Evolutionary conservation across 30 jellyfish, hydroid and myxozoan species (phyloP).

Genomic region (Aurelia aurita complex sp. Pacific): DNA sequence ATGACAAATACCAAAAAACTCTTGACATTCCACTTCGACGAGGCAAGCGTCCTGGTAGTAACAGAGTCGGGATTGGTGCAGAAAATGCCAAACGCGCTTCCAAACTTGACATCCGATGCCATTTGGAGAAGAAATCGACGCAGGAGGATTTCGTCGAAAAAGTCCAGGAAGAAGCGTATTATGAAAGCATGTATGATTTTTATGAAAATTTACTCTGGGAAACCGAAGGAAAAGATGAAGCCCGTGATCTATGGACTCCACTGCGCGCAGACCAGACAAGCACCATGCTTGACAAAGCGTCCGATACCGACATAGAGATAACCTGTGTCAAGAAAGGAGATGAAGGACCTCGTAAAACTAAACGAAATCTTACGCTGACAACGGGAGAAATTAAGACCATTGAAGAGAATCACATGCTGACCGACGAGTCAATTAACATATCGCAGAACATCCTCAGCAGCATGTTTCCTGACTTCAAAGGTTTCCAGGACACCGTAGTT

Average conservation of each 20-base stretch:
- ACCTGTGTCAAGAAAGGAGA: slow-evolving; percentile 1
- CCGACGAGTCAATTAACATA: slow-evolving; percentile 30
- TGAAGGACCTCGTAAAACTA: background rate
- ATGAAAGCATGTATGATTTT: too few species aligned
- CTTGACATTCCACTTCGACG: slow-evolving; percentile 10
- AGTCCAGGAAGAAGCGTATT: too few species aligned
- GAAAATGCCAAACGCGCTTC: slow-evolving; percentile 7
- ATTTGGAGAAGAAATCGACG: background rate
- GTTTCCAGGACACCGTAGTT: slow-evolving; percentile 12
- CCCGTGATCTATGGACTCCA: too few species aligned
- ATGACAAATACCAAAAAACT: background rate
- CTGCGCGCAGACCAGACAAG: too few species aligned
- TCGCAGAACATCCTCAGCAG: slow-evolving; percentile 10
- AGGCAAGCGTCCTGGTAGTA: slow-evolving; percentile 2
- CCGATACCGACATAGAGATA: background rate
- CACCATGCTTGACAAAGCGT: background rate
- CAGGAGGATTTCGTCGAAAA: too few species aligned
- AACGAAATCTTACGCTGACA: background rate
- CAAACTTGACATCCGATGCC: background rate
- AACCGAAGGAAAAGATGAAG: too few species aligned
- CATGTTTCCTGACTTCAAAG: slow-evolving; percentile 16
- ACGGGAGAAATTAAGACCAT: too few species aligned
- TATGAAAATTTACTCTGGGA: too few species aligned
- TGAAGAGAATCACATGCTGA: slow-evolving; percentile 2
- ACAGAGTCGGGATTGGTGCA: slow-evolving; percentile 6